Evolutionary conservation across 2,113 vertebrate species (phyloP), one percentile per base, ranked within the genome.

Genomic region (Peromyscus maniculatus): DNA sequence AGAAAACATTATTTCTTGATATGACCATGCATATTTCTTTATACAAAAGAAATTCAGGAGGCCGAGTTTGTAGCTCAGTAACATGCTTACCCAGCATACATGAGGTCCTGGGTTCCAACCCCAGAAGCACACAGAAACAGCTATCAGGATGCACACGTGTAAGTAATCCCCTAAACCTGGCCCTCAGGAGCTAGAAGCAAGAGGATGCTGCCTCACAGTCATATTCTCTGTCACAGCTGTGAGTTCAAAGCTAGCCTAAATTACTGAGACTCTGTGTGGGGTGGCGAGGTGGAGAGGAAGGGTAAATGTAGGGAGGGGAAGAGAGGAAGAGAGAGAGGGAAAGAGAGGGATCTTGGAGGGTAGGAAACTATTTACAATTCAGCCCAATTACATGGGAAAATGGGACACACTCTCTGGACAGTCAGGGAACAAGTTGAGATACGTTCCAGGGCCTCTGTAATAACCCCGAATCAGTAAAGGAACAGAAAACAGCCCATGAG

Each of bases 291-390:
- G 9, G 24, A 19, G 28, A 22, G 64, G 31, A 36, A 36, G 46
- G 11, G 9, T 1, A 26, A 15, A 52, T 0, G 9, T 10, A 12
- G 16, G 16, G 4, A 26, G 52, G 33, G 17, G n/a, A 13, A 79
- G 46, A 80, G 78, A 49, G 12, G 49, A 43, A 78, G 7, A 78
- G 75, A 17, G 15, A 79, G 31, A 57, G 12, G 21, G 79, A 82
- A 21, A 86, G 8, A 67, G 39, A 49, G 28, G 10, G 59, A 86
- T 55, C 66, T 62, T 69, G 57, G 79, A 90, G 39, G 39, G 59
- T 59, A 86, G 28, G 39, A 67, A 86, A 39, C 28, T 24, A 15
- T 74, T 22, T 75, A 24, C 26, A 57, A 11, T 28, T 87, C 79
- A 49, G 49, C 39, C 22, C 43, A 87, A 71, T n/a, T n/a, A 87